A percentile compares a stretch with the other conserved stretches of the same genome.
Conservation (phyloP, 2,888 invertebrate genomes). For the Crematogaster levior region DNA sequence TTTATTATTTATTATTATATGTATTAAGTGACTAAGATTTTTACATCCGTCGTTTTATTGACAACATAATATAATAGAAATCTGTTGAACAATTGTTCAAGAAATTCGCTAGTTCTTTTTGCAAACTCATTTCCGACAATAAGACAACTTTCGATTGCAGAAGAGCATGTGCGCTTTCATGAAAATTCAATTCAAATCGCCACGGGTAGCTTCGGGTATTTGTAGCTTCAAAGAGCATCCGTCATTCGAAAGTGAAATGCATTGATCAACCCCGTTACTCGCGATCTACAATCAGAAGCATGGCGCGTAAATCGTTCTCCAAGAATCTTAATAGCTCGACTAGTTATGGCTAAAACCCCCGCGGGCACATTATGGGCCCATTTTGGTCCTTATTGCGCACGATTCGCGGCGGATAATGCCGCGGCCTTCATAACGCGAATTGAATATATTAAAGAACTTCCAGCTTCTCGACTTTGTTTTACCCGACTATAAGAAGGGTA, state of each 20-base stretch:
- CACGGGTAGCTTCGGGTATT: background rate
- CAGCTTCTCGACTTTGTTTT: background rate
- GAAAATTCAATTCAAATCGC: slow-evolving; percentile 57
- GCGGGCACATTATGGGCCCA: slow-evolving; percentile 50
- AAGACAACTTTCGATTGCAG: background rate
- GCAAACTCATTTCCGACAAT: background rate
- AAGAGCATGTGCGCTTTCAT: slow-evolving; percentile 9
- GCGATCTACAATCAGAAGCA: slow-evolving; percentile 54
- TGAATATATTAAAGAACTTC: background rate
- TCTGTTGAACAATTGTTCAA: background rate
- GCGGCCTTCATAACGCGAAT: background rate
- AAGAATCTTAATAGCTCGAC: slow-evolving; percentile 51
- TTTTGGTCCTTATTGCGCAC: slow-evolving; percentile 19
- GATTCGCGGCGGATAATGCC: no score
- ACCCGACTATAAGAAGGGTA: background rate
- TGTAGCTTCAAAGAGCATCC: slow-evolving; percentile 20
- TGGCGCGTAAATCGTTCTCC: slow-evolving; percentile 41
- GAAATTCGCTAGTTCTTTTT: background rate
- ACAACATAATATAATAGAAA: background rate
- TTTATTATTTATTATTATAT: background rate
- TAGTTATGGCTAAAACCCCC: slow-evolving; percentile 55
- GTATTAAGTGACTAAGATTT: background rate
- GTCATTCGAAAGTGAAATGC: slow-evolving; percentile 71
- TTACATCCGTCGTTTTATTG: background rate
- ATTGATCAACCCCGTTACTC: slow-evolving; percentile 64